A percentile compares a stretch with the other conserved stretches of the same genome.
Conservation (phyloP, 2,797 vertebrate genomes). For the Bovichtus variegatus region DNA sequence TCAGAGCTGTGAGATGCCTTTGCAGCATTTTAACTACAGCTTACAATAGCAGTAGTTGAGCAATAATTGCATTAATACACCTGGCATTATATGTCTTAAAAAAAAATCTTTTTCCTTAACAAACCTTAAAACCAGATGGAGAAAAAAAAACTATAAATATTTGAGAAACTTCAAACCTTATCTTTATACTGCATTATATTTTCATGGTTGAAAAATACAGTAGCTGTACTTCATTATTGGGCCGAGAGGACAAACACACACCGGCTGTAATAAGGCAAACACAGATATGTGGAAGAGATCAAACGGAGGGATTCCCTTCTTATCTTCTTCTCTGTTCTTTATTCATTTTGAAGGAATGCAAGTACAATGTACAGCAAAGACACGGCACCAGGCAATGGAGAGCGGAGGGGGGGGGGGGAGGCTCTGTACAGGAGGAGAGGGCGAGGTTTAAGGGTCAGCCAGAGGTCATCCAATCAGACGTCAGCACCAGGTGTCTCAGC, state of each 20-base stretch:
- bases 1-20: neutral
- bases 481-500: slow-evolving; percentile 48
- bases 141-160: neutral
- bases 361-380: slow-evolving; percentile 95
- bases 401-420: slow-evolving; percentile 58
- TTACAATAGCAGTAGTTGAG: neutral
- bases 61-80: neutral
- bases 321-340: slow-evolving; percentile 67
- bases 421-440: slow-evolving; percentile 57
- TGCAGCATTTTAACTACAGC: neutral
- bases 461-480: slow-evolving; percentile 62
- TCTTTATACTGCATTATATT: neutral
- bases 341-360: slow-evolving; percentile 93
- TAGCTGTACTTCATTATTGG: neutral
- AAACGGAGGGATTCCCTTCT: slow-evolving; percentile 43
- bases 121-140: neutral
- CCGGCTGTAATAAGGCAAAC: neutral
- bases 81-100: neutral
- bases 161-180: neutral
- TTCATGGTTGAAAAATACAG: neutral
- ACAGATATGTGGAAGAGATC: slow-evolving; percentile 14
- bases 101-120: neutral
- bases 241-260: neutral
- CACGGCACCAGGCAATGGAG: slow-evolving; percentile 93
- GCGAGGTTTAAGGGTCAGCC: slow-evolving; percentile 57